Evolutionary conservation across 2,888 invertebrate species (phyloP).

Genomic region (Tenthredo mesomela): DNA sequence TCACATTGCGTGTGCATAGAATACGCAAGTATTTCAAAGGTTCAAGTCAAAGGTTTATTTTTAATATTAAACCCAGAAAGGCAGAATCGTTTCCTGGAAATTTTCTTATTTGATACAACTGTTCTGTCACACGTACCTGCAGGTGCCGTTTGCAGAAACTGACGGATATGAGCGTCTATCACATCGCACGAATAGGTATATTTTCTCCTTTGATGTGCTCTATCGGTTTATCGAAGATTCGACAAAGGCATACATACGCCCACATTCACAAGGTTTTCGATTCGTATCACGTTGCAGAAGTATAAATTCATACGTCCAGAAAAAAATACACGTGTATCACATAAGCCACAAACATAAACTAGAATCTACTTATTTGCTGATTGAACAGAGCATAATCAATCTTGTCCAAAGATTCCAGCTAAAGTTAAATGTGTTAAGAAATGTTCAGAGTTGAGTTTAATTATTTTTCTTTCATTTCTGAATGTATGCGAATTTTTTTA

Average conservation of each 20-base stretch:
- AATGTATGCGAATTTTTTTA: neutral
- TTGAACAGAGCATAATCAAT: neutral
- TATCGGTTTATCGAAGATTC: neutral
- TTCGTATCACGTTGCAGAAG: neutral
- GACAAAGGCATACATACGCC: neutral
- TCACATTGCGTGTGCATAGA: neutral
- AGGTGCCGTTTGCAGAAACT: neutral
- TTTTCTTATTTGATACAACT: neutral
- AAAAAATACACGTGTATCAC: neutral
- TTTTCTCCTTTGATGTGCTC: conserved; percentile 2
- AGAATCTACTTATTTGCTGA: neutral
- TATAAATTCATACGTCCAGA: neutral
- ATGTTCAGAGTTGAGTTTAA: neutral
- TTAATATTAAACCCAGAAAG: neutral
- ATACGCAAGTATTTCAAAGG: neutral
- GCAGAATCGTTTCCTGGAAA: neutral
- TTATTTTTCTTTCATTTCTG: neutral
- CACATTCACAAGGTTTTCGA: neutral
- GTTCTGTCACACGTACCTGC: neutral
- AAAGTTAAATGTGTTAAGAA: neutral
- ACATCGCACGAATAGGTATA: neutral
- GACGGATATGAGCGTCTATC: neutral
- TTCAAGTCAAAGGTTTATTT: neutral
- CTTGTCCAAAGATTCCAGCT: neutral
- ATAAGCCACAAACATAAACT: neutral